Percentiles rank a stretch among this genome's conserved stretches.
Conservation (phyloP, 1,140 invertebrate genomes). For the Drosophila arizonae region DNA sequence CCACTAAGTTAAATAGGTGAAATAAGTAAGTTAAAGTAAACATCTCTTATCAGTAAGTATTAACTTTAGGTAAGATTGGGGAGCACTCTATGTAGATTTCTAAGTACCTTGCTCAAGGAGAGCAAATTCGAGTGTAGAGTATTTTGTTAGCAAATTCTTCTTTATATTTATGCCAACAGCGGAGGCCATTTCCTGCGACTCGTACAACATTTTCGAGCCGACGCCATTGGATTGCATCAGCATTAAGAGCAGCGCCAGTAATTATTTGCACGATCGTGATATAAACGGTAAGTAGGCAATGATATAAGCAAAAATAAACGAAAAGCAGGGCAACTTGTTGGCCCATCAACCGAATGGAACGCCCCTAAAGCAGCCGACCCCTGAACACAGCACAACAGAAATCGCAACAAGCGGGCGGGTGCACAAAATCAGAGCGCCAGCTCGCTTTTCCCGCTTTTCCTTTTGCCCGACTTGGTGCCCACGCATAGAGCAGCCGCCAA, state of each 20-base stretch:
- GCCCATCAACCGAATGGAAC: constrained; percentile 26
- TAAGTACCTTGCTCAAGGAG: too few species aligned
- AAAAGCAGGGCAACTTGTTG: constrained; percentile 2
- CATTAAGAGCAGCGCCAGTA: constrained; percentile 74
- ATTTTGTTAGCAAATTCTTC: background rate
- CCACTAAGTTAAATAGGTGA: too few species aligned
- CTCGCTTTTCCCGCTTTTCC: constrained; percentile 29
- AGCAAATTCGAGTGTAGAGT: too few species aligned
- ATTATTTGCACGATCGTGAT: constrained; percentile 66
- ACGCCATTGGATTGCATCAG: constrained; percentile 66
- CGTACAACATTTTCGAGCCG: constrained; percentile 65
- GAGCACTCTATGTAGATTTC: too few species aligned
- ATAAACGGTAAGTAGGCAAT: constrained; percentile 51
- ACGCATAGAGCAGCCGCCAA: constrained; percentile 51
- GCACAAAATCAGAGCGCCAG: constrained; percentile 9
- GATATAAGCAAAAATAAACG: too few species aligned
- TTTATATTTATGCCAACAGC: constrained; percentile 5
- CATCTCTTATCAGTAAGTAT: too few species aligned
- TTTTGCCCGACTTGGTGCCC: constrained; percentile 44
- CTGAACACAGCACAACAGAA: constrained; percentile 73
- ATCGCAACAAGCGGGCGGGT: constrained; percentile 60
- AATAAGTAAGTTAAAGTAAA: too few species aligned
- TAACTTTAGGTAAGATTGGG: too few species aligned
- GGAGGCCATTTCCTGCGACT: constrained; percentile 60
- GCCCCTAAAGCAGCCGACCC: constrained; percentile 70